Evolutionary conservation across 2,888 invertebrate species (phyloP), one percentile per base, ranked within the genome.

Genomic region (Cephonodes hylas): DNA sequence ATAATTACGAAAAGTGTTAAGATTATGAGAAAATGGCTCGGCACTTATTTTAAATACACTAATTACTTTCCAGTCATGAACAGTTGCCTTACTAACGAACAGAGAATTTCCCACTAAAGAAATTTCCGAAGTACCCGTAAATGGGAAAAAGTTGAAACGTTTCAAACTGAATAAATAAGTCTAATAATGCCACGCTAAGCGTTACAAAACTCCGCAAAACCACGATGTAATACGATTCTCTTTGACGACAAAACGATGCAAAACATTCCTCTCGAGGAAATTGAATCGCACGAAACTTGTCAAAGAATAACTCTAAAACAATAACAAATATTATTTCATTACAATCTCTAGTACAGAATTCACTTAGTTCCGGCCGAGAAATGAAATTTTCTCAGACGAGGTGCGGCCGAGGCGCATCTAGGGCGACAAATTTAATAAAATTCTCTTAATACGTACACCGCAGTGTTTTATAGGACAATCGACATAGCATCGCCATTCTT

Each of bases 311-410:
- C 67, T 44, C 62, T 63, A 65, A 73, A 73, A 76, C 75, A 77
- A 79, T 77, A 73, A 71, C 62, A 73, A 68, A 74, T 70, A 73
- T 79, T 77, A 79, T 79, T 79, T 75, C 66, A 71, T 68, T 80
- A 79, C 80, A 79, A 78, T 77, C 77, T 76, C 76, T 75, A 77
- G 75, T 68, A 70, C 74, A 71, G 73, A 75, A 75, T 80, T 80
- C 77, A 71, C 73, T 80, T 76, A 75, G 81, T 77, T 77, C 65
- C 59, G 64, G 65, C 63, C 73, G 76, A 76, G 80, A 81, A 83
- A 83, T 83, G 81, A 81, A 83, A 83, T 81, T 79, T 77, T 73
- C 76, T 66, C 66, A 48, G 22, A n/a, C 23, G 25, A 13, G 15
- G 20, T 48, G 48, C 48, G 48, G 27, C 23, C 25, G 27, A 25